These are phyloP conservation scores for Eupsilia transversa DNA, from an alignment of 2,888 invertebrate species.

Conservation along the genomic window DNA sequence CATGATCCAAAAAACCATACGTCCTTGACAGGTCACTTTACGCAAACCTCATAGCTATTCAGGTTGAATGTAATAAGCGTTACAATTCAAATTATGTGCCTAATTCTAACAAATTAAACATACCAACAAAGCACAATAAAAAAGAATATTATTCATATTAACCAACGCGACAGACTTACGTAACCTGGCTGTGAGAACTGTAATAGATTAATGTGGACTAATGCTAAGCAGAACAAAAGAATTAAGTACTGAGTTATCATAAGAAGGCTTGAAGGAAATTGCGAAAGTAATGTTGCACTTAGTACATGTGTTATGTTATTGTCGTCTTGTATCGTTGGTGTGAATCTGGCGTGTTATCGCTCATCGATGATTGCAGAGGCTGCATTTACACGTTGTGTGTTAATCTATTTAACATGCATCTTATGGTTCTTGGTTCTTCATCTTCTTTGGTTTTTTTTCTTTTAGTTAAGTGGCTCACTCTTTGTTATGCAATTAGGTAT, in stretches of 20 bases:
- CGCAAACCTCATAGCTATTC: conserved; percentile 58
- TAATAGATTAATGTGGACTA: conserved; percentile 66
- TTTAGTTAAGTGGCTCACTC: too few species aligned
- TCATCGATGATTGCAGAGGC: conserved; percentile 42
- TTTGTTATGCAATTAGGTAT: not conserved
- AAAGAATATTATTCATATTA: conserved; percentile 61
- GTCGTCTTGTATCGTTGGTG: conserved; percentile 29
- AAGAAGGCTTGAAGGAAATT: conserved; percentile 57
- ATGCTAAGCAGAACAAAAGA: conserved; percentile 69
- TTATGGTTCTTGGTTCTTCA: too few species aligned
- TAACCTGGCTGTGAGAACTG: conserved; percentile 68
- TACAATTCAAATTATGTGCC: conserved; percentile 51
- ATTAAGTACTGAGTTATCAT: conserved; percentile 56
- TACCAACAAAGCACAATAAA: conserved; percentile 64
- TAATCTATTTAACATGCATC: conserved; percentile 10
- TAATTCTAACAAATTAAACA: conserved; percentile 63
- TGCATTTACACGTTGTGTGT: conserved; percentile 8
- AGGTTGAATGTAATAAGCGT: conserved; percentile 60
- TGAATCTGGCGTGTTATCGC: conserved; percentile 51
- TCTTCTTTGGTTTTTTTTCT: not conserved
- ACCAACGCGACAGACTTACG: conserved; percentile 65
- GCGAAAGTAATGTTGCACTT: conserved; percentile 56
- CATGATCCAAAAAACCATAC: conserved; percentile 44
- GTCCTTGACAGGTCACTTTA: conserved; percentile 67
- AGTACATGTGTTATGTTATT: conserved; percentile 44